Base-by-base conservation (phyloP, 2,113 vertebrate genomes). In the Taxidea taxus region DNA sequence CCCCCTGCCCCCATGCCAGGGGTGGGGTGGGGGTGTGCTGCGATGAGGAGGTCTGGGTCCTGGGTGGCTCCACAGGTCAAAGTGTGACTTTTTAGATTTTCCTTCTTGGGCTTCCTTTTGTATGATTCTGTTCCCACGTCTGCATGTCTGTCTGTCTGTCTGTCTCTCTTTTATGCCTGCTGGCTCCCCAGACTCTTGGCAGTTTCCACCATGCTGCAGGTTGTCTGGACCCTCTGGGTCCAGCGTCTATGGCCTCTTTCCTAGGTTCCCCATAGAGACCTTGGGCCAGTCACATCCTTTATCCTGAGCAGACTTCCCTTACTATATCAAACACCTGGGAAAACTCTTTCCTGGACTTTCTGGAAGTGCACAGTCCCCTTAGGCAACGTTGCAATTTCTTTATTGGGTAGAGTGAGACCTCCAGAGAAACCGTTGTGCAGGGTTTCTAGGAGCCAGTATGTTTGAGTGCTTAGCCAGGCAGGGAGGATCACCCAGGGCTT, bases 381-480 rank as follows among this genome's bases (percentile, higher is more conserved):
- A 44, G 23, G 56, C 27, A 75, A 78, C 18, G 14, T 44, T 37
- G n/a, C 6, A 25, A 15, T 86, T 56, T 74, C 56, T 54, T 75
- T 31, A 49, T 66, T 86, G 62, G 44, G 37, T 21, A 11, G 34
- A 91, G 77, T 16, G 14, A 47, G 81, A 68, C 42, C 66, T 23
- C 68, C 27, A 21, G 44, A 54, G 49, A 72, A 58, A 14, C 2
- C 3, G n/a, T 54, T 77, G 37, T 0, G 23, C 9, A 3, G 31
- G 16, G 83, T 66, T 77, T 72, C 34, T 13, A n/a, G 62, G 47
- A 34, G 27, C 39, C 20, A 2, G 9, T 9, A 39, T 11, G 47
- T 0, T 0, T 14, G 47, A 39, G 74, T 15, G 23, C 11, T 68
- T 3, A 3, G 51, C 2, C 0, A 4, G 20, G 39, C 15, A 3